A percentile compares a stretch with the other conserved stretches of the same genome.
phyloP scores from a whole-genome alignment of 2,113 vertebrate genomes.

The Mobula birostris region DNA sequence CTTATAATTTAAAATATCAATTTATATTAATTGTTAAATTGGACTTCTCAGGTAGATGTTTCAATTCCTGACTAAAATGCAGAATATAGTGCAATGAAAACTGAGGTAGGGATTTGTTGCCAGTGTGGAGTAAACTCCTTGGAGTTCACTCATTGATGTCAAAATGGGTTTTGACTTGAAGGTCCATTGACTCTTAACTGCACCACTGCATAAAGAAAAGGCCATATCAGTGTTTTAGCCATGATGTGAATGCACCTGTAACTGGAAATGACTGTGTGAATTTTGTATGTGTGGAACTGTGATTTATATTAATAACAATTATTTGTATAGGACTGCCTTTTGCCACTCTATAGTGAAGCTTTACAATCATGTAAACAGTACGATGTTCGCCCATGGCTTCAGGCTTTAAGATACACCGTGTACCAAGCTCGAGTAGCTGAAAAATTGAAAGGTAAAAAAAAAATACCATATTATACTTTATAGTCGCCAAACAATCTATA shows the following conservation, averaged over 20 bases:
- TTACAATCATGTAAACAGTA: slow-evolving; percentile 88
- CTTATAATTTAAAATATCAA: neutral
- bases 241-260: neutral
- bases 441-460: slow-evolving; percentile 71
- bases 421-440: slow-evolving; percentile 79
- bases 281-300: neutral
- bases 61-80: neutral
- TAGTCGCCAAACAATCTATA: too few species aligned
- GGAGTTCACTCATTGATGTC: neutral
- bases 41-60: neutral
- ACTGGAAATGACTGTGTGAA: neutral
- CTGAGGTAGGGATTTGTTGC: neutral
- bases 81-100: neutral
- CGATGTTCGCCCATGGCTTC: slow-evolving; percentile 88
- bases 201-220: neutral
- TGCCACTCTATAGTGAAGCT: slow-evolving; percentile 85
- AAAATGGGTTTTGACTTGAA: neutral
- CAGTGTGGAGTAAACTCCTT: neutral
- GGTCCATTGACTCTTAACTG: neutral
- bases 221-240: neutral
- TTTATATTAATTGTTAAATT: neutral
- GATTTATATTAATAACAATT: neutral
- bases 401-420: slow-evolving; percentile 81
- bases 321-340: slow-evolving; percentile 73
- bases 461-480: too few species aligned